Evolutionary conservation across 1,140 invertebrate genomes (phyloP), one percentile per base, ranked within the genome.

Genomic region (Penaeus japonicus): DNA sequence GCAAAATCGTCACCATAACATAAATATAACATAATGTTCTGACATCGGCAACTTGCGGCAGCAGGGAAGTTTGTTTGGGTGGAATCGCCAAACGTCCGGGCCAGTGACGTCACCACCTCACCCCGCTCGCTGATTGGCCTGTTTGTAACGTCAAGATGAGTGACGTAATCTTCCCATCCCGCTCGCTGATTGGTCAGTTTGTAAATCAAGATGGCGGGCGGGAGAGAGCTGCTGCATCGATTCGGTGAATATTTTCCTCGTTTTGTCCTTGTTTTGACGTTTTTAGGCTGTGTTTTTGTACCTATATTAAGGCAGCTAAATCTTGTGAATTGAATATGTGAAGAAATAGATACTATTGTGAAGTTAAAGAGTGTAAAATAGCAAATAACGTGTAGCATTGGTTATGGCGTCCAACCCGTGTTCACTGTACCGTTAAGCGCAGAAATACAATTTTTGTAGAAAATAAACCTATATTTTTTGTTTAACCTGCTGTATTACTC

Each of bases 151-250:
- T 55, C 32, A 62, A 80, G 22, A 62, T 82, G 70, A 47, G 65
- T 88, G 87, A 88, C 87, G 87, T 88, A 88, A 88, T 59, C 80
- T 47, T 22, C 24, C 5, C 39, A 65, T 18, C 80, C 80, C 80
- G 53, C 70, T 4, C 54, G 47, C 87, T 88, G 79, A 88, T 88
- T 88, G 87, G 87, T 39, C 80, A 88, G 87, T 88, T 88, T 88
- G 87, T 88, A 83, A 88, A 83, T 88, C 87, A 88, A 88, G 87
- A 88, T 88, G 87, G 87, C 87, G 80, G 87, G 87, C 32, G 54
- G 87, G 32, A 55, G 80, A 84, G 80, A 32, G 80, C 87, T 77
- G 80, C 87, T 84, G 20, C 79, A 77, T 82, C 73, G 79, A 83
- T 73, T 78, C 39, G 87, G 87, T 88, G 55, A 88, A 59, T 88